Percentiles rank a stretch among this genome's conserved stretches.
Evolutionary conservation across 2,797 vertebrate species (phyloP).

Genomic region (Selene dorsalis): DNA sequence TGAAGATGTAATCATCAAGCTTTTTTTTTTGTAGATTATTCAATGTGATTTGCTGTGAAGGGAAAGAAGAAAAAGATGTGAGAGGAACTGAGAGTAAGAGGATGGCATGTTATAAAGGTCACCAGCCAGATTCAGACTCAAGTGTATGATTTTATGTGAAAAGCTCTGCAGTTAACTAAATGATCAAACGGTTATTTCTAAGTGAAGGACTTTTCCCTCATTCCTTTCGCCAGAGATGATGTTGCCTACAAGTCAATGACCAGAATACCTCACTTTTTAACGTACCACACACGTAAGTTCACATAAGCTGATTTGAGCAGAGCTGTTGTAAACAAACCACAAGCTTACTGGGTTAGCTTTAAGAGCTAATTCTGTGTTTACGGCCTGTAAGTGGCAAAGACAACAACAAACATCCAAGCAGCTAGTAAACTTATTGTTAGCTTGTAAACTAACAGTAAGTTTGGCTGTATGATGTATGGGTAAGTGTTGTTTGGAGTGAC

Average conservation of each 20-base stretch:
- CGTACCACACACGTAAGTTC: no score
- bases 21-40: background rate
- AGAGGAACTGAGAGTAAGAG: background rate
- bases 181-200: background rate
- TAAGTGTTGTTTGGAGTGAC: no score
- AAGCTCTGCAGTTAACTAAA: background rate
- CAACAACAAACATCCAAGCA: background rate
- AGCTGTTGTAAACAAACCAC: background rate
- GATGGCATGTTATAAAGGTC: constrained; percentile 18
- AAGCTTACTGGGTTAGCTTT: no score
- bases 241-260: no score
- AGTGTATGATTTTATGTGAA: constrained; percentile 4
- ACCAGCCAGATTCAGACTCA: constrained; percentile 2
- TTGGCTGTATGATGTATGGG: background rate
- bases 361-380: background rate
- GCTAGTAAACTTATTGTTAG: no score
- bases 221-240: no score
- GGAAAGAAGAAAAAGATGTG: background rate
- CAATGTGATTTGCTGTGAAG: background rate
- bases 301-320: no score
- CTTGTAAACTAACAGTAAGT: no score
- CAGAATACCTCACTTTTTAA: no score
- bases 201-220: background rate
- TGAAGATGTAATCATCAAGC: constrained; percentile 15
- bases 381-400: no score